phyloP scores from a whole-genome alignment of 2,797 vertebrate species.

The Myotis findleyi region DNA sequence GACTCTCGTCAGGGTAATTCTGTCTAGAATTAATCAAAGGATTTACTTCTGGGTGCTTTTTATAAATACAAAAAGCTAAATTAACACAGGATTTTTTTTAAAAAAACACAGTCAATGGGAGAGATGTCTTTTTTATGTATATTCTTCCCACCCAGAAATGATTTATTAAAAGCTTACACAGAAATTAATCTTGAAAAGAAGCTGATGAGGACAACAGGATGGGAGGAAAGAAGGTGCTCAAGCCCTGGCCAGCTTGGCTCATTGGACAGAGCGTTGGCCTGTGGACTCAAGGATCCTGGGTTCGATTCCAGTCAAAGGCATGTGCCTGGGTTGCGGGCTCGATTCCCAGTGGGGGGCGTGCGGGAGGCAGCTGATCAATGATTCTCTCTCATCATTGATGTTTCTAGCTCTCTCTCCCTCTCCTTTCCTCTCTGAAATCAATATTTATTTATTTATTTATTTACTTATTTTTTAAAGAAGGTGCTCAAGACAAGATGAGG shows the following conservation, averaged over 20 bases:
- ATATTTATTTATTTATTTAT: too few relatives aligned
- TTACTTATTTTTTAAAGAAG: too few relatives aligned
- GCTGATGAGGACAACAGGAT: not conserved
- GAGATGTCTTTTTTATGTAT: not conserved
- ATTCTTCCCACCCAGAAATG: not conserved
- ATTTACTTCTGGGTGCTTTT: not conserved
- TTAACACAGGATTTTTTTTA: not conserved
- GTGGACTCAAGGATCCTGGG: too few relatives aligned
- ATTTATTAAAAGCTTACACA: not conserved
- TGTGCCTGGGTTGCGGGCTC: fast-evolving
- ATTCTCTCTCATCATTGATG: too few relatives aligned
- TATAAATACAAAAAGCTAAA: not conserved
- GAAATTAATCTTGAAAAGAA: not conserved
- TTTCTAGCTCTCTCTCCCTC: too few relatives aligned
- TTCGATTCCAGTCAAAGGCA: too few relatives aligned
- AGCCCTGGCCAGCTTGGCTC: too few relatives aligned
- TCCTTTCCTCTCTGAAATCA: too few relatives aligned
- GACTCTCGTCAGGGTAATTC: not conserved
- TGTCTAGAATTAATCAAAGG: not conserved
- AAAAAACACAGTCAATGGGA: not conserved
- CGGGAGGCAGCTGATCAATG: too few relatives aligned
- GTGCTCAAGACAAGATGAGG: not conserved
- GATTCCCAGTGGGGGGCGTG: too few relatives aligned
- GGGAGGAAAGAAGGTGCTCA: not conserved
- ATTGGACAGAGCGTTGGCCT: too few relatives aligned